Evolutionary conservation across 2,113 vertebrate species (phyloP), one percentile per base, ranked within the genome.

Genomic region (Pollimyrus isidori): DNA sequence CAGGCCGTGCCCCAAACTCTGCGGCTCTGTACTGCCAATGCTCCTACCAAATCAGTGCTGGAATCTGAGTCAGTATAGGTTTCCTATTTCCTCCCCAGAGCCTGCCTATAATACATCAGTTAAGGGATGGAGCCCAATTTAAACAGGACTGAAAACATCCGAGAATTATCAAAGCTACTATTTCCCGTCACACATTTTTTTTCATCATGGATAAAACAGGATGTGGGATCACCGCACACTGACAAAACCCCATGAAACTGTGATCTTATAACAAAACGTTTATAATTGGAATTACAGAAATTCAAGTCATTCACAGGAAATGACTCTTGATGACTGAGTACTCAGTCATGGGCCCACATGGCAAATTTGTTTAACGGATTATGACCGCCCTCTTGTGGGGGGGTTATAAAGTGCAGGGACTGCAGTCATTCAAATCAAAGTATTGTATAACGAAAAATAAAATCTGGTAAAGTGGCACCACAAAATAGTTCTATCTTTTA

Each of bases 271-370:
- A 48, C 49, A 53, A 86, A 52, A 11, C 13, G 10, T 80, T 83
- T 86, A 80, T 91, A 88, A 91, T 11, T 52, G n/a, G 86, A 56
- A 58, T 53, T 87, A 89, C 88, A 53, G 62, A 87, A 58, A 76
- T 87, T 30, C 89, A 89, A 91, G 90, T 91, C 90, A 91, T 35
- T 58, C 90, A 15, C 91, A 88, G 91, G 88, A 92, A 90, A 91
- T 91, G 73, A 87, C 45, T 91, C 88, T 90, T 65, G 35, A 49
- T 86, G 85, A 49, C 86, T 11, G 83, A 52, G 65, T 56, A 39
- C 76, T 80, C 80, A 69, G 86, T 86, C 76, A 83, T 73, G 86
- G 88, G 87, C 39, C 3, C 52, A 13, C 65, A 73, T 4, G 1
- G 50, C 50, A 52, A 52, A 52, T 52, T 52, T 52, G 50, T 52